phyloP scores from a whole-genome alignment of 2,797 vertebrate genomes.

The Leptoclinus maculatus region DNA sequence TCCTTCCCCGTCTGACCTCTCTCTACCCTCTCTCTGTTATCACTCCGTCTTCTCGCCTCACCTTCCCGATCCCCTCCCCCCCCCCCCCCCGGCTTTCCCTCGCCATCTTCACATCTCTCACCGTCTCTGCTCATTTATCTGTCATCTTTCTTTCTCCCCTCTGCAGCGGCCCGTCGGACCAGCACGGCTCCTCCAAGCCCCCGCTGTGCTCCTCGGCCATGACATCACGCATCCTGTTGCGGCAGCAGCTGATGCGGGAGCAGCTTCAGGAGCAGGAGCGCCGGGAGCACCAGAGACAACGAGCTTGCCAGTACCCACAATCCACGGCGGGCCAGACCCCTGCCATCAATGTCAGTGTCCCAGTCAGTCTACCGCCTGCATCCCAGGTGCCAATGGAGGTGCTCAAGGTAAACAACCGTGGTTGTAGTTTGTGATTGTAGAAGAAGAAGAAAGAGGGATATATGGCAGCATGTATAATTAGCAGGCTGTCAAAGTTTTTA shows the following conservation, averaged over 20 bases:
- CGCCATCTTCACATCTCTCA: not conserved
- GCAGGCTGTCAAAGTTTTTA: constrained; percentile 37
- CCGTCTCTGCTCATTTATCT: constrained; percentile 31
- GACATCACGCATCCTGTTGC: constrained; percentile 97
- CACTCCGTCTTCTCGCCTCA: constrained; percentile 32
- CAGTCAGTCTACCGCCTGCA: constrained; percentile 85
- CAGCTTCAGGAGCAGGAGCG: constrained; percentile 98
- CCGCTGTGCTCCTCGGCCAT: constrained; percentile 94
- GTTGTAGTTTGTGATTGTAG: not conserved
- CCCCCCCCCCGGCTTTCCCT: not conserved
- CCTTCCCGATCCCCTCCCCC: not conserved
- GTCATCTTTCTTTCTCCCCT: not conserved
- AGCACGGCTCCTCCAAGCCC: constrained; percentile 94
- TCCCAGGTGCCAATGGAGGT: constrained; percentile 97
- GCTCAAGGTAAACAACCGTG: constrained; percentile 89
- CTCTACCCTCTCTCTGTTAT: constrained; percentile 45
- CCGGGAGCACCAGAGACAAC: constrained; percentile 91
- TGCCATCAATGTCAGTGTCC: constrained; percentile 94
- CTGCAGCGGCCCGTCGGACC: constrained; percentile 89
- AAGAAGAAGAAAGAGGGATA: not conserved
- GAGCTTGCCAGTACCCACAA: constrained; percentile 91
- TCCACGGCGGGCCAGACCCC: constrained; percentile 89
- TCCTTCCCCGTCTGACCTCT: constrained; percentile 49
- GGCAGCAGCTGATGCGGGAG: constrained; percentile 99
- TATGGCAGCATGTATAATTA: constrained; percentile 14